These are phyloP conservation scores for Tupaia chinensis DNA, from an alignment of 2,113 vertebrate species.

Conservation along the genomic window DNA sequence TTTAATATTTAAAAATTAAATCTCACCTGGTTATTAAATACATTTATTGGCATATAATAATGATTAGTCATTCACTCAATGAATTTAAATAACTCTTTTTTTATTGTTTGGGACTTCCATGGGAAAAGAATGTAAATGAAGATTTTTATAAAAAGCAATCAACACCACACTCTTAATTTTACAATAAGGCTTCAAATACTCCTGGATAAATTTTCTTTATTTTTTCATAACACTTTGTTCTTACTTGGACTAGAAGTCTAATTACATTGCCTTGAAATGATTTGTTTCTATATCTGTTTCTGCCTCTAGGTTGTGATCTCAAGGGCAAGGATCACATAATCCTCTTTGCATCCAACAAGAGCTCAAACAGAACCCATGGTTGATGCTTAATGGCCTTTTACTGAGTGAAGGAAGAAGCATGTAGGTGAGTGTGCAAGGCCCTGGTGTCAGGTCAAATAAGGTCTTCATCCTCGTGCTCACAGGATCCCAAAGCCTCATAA, in stretches of 20 bases:
- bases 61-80: neutral
- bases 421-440: neutral
- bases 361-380: neutral
- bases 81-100: neutral
- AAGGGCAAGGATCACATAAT: neutral
- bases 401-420: neutral
- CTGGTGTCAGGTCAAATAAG: neutral
- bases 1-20: neutral
- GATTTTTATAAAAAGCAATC: conserved; percentile 25
- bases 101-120: neutral
- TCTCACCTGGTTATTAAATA: conserved; percentile 9
- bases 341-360: neutral
- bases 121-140: conserved; percentile 4
- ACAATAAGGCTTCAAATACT: neutral
- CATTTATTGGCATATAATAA: neutral
- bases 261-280: neutral
- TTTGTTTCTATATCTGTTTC: neutral
- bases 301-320: neutral
- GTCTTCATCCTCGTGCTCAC: neutral
- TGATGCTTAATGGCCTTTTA: neutral
- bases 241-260: neutral
- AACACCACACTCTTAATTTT: neutral
- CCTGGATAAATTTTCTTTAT: conserved; percentile 21
- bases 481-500: neutral
- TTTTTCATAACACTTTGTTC: neutral